Evolutionary conservation across 1,140 invertebrate genomes (phyloP), one percentile per base, ranked within the genome.

Genomic region (Drosophila trapezifrons): DNA sequence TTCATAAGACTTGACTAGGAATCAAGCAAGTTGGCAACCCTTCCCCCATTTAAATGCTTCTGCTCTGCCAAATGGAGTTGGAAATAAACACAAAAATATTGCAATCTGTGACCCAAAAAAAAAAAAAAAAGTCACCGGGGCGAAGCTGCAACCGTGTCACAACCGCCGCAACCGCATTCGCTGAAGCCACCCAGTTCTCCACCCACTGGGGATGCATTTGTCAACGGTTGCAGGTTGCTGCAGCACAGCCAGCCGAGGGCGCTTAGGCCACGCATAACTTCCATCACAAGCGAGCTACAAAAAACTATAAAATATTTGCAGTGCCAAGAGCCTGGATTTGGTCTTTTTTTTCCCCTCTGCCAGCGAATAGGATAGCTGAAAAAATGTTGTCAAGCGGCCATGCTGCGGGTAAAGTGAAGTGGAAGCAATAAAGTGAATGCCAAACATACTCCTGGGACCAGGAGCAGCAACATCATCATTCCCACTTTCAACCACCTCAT

Each of bases 391-490:
- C 54, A 67, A 51, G 38, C 73, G 38, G 62, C 40, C 46, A 56
- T 76, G 77, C 69, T 64, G 77, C 69, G 55, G 42, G 75, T 49
- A 70, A 80, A 85, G 81, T 73, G 82, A 76, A 76, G 73, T 76
- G 62, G 69, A 63, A 80, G 77, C 82, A 85, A 84, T 84, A 85
- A 84, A 80, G 46, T 77, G 81, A 65, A 84, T 76, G 64, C 72
- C 63, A 66, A 80, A 81, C 81, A 80, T 81, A 67, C 73, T 73
- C 54, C 42, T 35, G 58, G 70, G 57, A 65, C 40, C 43, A 67
- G 27, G 72, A 74, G 27, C 57, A 22, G 45, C 42, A 46, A 38
- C 32, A 57, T 29, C 37, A 73, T 45, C 58, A 74, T 63, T 55
- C 73, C 42, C 42, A 18, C 25, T 63, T 67, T 64, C 58, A 65